Evolutionary conservation across 2,888 invertebrate species (phyloP).

Genomic region (Rhagonycha fulva): DNA sequence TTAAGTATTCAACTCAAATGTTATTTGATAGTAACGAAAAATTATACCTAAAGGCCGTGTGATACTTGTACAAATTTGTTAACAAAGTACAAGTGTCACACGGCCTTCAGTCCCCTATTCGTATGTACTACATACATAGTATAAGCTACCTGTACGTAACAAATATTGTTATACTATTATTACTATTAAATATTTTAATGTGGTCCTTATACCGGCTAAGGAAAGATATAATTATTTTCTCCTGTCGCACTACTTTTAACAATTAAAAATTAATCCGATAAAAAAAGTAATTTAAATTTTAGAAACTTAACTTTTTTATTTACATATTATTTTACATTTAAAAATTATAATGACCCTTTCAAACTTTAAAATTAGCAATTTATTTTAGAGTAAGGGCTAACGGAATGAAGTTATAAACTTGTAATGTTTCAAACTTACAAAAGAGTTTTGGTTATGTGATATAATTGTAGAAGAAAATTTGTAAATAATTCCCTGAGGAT

Average conservation of each 20-base stretch:
- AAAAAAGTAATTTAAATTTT: not conserved
- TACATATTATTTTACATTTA: too few relatives aligned
- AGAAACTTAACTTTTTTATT: not conserved
- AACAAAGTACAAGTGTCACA: too few relatives aligned
- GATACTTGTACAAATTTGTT: too few relatives aligned
- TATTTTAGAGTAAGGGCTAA: not conserved
- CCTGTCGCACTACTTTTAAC: not conserved
- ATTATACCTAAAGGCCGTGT: too few relatives aligned
- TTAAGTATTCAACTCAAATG: too few relatives aligned
- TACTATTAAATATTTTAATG: not conserved
- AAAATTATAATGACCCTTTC: not conserved
- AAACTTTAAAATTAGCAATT: not conserved
- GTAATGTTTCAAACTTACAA: not conserved
- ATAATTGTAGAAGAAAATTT: not conserved
- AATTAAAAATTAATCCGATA: not conserved
- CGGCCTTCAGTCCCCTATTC: too few relatives aligned
- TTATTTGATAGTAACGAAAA: too few relatives aligned
- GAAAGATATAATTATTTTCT: not conserved
- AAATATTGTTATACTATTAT: too few relatives aligned
- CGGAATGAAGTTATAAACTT: not conserved
- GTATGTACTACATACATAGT: too few relatives aligned
- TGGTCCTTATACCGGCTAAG: not conserved
- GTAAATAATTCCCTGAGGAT: not conserved
- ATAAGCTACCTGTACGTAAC: too few relatives aligned
- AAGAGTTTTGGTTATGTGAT: not conserved